A percentile compares a stretch with the other conserved stretches of the same genome.
Evolutionary conservation across 2,113 vertebrate species (phyloP).

Genomic region (Sclerurus mexicanus): DNA sequence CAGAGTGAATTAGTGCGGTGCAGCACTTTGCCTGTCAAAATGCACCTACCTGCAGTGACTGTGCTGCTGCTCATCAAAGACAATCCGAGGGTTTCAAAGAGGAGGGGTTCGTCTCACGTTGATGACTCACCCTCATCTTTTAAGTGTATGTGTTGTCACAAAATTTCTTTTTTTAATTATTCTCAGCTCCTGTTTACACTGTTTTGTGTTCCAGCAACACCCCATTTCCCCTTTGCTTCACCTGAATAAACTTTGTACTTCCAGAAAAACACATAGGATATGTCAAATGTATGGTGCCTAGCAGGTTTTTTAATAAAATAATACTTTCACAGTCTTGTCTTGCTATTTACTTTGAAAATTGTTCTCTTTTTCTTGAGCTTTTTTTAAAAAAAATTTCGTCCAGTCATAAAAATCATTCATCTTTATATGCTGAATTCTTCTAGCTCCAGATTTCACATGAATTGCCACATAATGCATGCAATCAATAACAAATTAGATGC

Average conservation of each 20-base stretch:
- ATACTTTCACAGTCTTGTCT: not conserved
- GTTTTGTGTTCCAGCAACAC: not conserved
- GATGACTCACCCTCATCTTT: not conserved
- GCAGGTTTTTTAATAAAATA: not conserved
- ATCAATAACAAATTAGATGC: not conserved
- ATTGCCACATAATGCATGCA: not conserved
- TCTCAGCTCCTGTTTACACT: not conserved
- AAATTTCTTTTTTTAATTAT: not conserved
- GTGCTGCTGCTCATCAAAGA: not conserved
- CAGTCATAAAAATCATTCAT: not conserved
- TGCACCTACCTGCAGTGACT: not conserved
- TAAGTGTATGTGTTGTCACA: not conserved
- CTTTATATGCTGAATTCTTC: not conserved
- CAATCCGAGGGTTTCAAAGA: not conserved
- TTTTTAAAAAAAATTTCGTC: not conserved
- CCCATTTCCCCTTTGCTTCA: not conserved
- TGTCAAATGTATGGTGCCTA: not conserved
- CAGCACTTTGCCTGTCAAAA: not conserved
- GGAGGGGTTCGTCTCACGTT: not conserved
- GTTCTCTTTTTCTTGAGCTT: not conserved
- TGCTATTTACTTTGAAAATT: not conserved
- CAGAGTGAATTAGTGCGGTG: not conserved
- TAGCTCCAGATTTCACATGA: not conserved
- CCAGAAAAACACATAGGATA: not conserved
- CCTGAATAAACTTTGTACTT: not conserved